These are phyloP conservation scores for Esox lucius DNA, from an alignment of 2,797 vertebrate genomes.

Conservation along the genomic window DNA sequence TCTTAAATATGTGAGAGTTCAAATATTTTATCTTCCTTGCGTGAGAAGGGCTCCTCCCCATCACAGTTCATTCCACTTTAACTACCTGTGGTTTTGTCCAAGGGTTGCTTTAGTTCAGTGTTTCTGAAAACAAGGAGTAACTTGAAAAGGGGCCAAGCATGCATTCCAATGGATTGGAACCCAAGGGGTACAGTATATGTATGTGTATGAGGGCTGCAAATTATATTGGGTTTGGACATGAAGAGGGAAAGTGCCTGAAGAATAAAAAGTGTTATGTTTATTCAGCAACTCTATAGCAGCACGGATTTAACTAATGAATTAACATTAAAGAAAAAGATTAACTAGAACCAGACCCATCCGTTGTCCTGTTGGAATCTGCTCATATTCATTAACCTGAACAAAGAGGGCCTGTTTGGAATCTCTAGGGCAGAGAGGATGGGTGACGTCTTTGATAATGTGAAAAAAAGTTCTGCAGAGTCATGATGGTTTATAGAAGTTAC, in stretches of 20 bases:
- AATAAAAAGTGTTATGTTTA: not conserved
- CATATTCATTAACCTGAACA: not conserved
- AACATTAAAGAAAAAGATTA: not conserved
- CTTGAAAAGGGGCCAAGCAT: not conserved
- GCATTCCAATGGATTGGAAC: not conserved
- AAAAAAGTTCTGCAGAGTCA: constrained; percentile 14
- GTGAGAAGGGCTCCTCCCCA: not conserved
- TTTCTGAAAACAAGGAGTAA: not conserved
- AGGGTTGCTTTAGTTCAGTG: not conserved
- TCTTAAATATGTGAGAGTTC: not conserved
- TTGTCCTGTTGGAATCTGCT: not conserved
- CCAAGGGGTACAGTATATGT: not conserved
- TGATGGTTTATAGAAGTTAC: constrained; percentile 7
- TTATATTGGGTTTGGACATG: not conserved
- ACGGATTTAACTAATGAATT: not conserved
- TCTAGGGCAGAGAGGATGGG: not conserved
- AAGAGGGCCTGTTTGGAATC: not conserved
- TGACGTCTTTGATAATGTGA: constrained; percentile 3
- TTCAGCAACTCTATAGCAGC: not conserved
- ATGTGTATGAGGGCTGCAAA: not conserved
- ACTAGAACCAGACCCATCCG: not conserved
- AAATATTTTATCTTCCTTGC: not conserved
- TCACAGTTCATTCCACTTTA: not conserved
- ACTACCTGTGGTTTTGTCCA: not conserved
- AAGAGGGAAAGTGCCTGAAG: not conserved